phyloP scores from a whole-genome alignment of 2,113 vertebrate species.

The Petrocephalus microphthalmus region DNA sequence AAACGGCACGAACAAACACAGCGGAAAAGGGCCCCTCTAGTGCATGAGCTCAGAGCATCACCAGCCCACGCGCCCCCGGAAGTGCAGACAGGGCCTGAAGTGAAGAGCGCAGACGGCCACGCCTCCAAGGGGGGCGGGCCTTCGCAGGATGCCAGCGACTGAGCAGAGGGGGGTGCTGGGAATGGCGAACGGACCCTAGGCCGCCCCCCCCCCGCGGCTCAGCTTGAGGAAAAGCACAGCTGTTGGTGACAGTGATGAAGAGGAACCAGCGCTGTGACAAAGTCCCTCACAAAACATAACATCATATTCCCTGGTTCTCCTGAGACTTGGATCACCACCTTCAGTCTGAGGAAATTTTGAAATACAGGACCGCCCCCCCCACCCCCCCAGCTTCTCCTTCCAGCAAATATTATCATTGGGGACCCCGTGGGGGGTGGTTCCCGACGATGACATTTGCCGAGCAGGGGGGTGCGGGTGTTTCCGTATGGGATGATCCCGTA shows the following conservation, averaged over 20 bases:
- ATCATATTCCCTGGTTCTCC: not conserved
- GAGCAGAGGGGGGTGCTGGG: not conserved
- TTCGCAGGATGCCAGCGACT: not conserved
- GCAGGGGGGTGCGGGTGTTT: too few species aligned
- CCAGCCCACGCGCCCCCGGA: not conserved
- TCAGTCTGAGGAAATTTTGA: not conserved
- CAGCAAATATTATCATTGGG: not conserved
- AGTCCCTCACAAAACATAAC: not conserved
- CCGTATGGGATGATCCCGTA: not conserved
- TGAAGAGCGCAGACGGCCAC: not conserved
- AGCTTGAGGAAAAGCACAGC: not conserved
- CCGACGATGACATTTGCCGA: too few species aligned
- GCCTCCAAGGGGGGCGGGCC: not conserved
- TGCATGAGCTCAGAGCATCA: not conserved
- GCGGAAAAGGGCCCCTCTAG: not conserved
- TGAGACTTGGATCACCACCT: not conserved
- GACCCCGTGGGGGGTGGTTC: not conserved
- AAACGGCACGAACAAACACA: not conserved
- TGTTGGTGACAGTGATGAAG: not conserved
- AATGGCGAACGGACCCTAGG: not conserved
- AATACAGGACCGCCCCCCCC: not conserved
- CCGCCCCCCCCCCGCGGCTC: not conserved
- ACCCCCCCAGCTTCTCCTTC: not conserved
- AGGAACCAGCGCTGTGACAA: not conserved
- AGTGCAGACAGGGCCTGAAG: not conserved